Evolutionary conservation across 2,797 vertebrate genomes (phyloP).

Genomic region (Smutsia gigantea): DNA sequence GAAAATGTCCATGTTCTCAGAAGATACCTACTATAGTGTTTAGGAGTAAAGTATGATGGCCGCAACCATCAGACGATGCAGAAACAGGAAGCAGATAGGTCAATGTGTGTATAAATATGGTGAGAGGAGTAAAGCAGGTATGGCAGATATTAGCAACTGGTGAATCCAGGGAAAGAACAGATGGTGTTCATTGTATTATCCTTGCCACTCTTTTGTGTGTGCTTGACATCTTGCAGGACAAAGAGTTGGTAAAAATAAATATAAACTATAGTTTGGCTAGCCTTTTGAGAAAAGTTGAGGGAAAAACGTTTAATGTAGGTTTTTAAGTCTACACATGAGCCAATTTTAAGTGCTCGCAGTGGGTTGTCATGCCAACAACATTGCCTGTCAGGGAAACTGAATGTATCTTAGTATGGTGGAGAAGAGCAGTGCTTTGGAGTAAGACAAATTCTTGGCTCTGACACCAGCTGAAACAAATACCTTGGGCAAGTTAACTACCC

Average conservation of each 20-base stretch:
- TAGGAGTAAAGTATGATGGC: not conserved
- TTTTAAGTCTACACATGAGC: not conserved
- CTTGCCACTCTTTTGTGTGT: not conserved
- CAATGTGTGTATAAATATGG: not conserved
- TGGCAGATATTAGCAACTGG: not conserved
- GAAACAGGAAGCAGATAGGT: not conserved
- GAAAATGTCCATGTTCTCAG: not conserved
- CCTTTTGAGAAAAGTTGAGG: not conserved
- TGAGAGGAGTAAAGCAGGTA: not conserved
- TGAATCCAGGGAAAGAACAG: not conserved
- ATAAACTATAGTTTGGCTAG: not conserved
- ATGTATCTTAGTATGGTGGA: not conserved
- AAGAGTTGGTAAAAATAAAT: not conserved
- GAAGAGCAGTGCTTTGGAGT: not conserved
- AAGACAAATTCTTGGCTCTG: not conserved
- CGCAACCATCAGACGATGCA: not conserved
- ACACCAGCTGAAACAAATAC: not conserved
- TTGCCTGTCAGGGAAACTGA: not conserved
- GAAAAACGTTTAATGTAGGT: not conserved
- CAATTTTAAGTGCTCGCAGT: not conserved
- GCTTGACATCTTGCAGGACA: constrained; percentile 30
- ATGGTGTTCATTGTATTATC: not conserved
- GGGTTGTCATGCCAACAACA: not conserved
- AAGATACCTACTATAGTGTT: not conserved
- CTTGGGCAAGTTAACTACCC: not conserved